Evolutionary conservation across 2,113 vertebrate species (phyloP), one percentile per base, ranked within the genome.

Genomic region (Anoplopoma fimbria): DNA sequence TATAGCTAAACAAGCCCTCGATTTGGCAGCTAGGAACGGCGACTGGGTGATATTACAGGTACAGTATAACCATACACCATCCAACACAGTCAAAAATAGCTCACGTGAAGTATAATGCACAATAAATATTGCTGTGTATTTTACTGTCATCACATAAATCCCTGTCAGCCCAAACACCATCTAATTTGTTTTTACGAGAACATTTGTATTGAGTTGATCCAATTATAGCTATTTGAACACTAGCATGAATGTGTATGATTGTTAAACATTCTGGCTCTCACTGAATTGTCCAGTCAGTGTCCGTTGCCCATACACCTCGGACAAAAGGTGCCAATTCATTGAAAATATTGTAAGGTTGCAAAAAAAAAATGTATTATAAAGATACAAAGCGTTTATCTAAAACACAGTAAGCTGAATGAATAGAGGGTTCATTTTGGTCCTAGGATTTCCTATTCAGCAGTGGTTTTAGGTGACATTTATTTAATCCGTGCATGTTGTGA

Each of bases 11-110:
- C 95, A 95, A 65, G 93, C 95, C 0, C 93, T 99, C 36, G 95
- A 96, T 23, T 40, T 97, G 64, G 97, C 98, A 61, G 96, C 97
- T 0, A 89, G 89, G 84, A 94, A 96, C 7, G 98, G 98, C 0
- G 98, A 99, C 88, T 99, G 98, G 98, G 97, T 99, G 65, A 99
- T 98, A 89, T 90, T 99, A 33, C 98, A 99, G 97, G 98, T 96
- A 93, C 17, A 68, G 45, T 29, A 36, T 8, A 40, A 40, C 0
- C 14, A 23, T 2, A 40, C 7, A 33, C 15, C 1, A 0, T 40
- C 47, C 49, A 77, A 36, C 47, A 77, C 79, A 15, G 3, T 55
- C 29, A 53, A 1, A 40, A 5, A 42, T 19, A 49, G 6, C 57
- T 21, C 36, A 55, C 42, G 36, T 77, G 21, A 47, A 34, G 29